Evolutionary conservation across 2,113 vertebrate genomes (phyloP).

Genomic region (Oryctolagus cuniculus): DNA sequence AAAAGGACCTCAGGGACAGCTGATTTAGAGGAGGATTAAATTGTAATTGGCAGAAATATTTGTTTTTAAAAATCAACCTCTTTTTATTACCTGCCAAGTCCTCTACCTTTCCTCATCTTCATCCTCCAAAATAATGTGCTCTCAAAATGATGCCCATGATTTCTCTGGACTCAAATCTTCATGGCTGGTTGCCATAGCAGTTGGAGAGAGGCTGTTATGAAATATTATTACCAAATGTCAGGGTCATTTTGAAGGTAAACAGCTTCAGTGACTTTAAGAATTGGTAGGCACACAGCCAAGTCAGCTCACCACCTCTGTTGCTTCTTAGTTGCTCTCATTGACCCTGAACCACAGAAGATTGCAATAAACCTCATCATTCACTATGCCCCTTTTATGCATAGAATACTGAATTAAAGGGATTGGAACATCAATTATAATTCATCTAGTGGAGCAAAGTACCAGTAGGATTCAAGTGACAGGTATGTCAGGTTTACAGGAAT

Average conservation of each 20-base stretch:
- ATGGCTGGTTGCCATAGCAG: conserved; percentile 27
- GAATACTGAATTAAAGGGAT: neutral
- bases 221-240: conserved; percentile 45
- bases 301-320: neutral
- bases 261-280: conserved; percentile 20
- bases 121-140: conserved; percentile 46
- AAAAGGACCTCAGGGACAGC: conserved; percentile 31
- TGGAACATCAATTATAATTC: neutral
- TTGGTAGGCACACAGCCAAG: conserved; percentile 21
- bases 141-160: conserved; percentile 10
- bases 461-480: neutral
- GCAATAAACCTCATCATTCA: neutral
- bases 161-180: conserved; percentile 13
- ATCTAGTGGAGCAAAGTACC: neutral
- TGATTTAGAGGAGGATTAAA: conserved; percentile 44
- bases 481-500: neutral
- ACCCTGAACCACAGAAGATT: conserved; percentile 23
- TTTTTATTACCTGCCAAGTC: conserved; percentile 53
- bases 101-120: conserved; percentile 21
- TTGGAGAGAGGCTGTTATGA: conserved; percentile 44
- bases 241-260: conserved; percentile 35
- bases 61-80: conserved; percentile 51
- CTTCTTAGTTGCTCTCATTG: conserved; percentile 11
- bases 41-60: conserved; percentile 55
- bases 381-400: neutral